Percentiles rank a stretch among this genome's conserved stretches.
These are phyloP conservation scores for Oryctes rhinoceros DNA, from an alignment of 1,140 invertebrate genomes.

Conservation along the genomic window DNA sequence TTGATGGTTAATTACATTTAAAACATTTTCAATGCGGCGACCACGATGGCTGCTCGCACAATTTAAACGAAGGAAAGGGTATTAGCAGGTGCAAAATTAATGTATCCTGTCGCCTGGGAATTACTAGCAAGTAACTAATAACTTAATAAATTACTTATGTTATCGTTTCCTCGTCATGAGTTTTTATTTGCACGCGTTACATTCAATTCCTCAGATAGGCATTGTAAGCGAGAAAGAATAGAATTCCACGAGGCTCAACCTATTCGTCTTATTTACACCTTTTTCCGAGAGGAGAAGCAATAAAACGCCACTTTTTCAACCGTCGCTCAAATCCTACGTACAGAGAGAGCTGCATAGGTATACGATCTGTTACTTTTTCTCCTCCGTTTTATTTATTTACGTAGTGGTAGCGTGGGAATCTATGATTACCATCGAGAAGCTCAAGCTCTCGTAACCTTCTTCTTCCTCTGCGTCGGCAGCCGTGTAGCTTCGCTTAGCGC, in stretches of 20 bases:
- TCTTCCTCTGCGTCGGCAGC: not conserved
- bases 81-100: no score
- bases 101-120: no score
- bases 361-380: not conserved
- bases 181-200: no score
- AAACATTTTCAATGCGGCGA: not conserved
- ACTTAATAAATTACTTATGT: no score
- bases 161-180: no score
- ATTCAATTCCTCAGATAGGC: no score
- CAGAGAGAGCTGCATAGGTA: no score
- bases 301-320: not conserved
- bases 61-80: no score
- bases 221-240: not conserved
- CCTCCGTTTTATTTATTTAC: not conserved
- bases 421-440: not conserved
- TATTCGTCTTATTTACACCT: not conserved
- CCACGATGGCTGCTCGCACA: not conserved
- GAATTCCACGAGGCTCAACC: not conserved
- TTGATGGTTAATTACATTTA: not conserved
- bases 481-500: not conserved
- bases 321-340: not conserved
- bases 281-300: not conserved
- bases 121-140: no score
- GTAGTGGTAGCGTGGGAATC: conserved; percentile 29
- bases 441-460: not conserved